These are phyloP conservation scores for Ictidomys tridecemlineatus DNA, from an alignment of 2,113 vertebrate genomes.

Conservation along the genomic window DNA sequence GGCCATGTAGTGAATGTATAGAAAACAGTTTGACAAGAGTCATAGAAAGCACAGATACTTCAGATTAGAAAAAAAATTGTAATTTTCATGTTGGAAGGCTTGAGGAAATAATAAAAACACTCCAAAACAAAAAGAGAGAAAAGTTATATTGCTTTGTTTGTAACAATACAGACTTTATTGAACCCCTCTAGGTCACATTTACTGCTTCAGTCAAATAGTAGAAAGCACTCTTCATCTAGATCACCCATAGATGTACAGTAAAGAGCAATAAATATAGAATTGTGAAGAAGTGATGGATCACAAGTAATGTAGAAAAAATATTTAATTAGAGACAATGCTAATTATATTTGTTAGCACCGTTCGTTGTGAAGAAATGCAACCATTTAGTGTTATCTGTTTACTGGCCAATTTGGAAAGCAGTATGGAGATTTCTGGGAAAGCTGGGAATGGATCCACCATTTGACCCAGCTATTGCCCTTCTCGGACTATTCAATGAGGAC, in stretches of 20 bases:
- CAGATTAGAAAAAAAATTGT: not conserved
- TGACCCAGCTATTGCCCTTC: too few species aligned
- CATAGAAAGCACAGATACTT: not conserved
- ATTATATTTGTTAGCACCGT: not conserved
- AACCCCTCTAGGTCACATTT: not conserved
- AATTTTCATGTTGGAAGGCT: not conserved
- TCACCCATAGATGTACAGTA: not conserved
- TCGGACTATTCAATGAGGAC: too few species aligned
- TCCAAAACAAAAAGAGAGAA: not conserved
- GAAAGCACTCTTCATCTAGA: not conserved
- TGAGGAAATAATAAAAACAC: not conserved
- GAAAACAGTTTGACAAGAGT: not conserved
- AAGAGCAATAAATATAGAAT: not conserved
- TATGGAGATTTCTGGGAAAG: too few species aligned
- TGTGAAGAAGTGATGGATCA: not conserved
- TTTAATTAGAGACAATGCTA: not conserved
- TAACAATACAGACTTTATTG: not conserved
- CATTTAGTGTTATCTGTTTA: not conserved
- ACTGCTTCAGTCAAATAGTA: not conserved
- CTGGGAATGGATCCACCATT: too few species aligned
- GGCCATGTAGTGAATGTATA: too few species aligned
- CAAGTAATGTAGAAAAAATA: not conserved
- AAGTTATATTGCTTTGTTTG: not conserved
- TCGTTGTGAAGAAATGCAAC: constrained; percentile 4
- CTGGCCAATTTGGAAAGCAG: too few species aligned